These are phyloP conservation scores for Hozukius guyotensis DNA, from an alignment of 2,797 vertebrate genomes.

Conservation along the genomic window DNA sequence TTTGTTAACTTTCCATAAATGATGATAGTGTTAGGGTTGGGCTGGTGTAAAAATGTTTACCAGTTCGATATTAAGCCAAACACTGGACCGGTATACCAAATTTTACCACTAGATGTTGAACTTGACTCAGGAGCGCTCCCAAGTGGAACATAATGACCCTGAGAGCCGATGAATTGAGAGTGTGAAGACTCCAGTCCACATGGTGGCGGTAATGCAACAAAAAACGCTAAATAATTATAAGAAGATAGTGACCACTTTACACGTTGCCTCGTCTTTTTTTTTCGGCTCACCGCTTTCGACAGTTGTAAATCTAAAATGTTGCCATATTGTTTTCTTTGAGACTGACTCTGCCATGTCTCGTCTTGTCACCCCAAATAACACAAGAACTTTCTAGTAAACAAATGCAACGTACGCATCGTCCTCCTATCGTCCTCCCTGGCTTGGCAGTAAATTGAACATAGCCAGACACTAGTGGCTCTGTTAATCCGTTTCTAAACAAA, in stretches of 20 bases:
- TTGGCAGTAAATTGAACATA: no score
- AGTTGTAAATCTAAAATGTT: not conserved
- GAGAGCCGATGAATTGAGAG: not conserved
- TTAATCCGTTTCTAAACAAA: no score
- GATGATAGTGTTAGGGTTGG: not conserved
- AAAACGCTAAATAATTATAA: not conserved
- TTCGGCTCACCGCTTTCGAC: no score
- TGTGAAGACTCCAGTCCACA: not conserved
- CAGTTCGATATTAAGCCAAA: not conserved
- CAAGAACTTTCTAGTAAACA: not conserved
- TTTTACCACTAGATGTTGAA: not conserved
- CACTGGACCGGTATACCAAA: fast-evolving
- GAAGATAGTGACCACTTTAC: fast-evolving
- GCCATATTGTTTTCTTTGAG: not conserved
- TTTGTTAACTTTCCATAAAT: not conserved
- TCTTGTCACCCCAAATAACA: no score
- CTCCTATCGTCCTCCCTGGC: no score
- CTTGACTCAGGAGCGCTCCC: fast-evolving
- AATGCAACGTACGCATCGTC: not conserved
- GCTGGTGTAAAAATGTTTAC: no score
- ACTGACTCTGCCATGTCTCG: no score
- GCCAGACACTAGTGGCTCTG: no score
- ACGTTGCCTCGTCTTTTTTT: no score
- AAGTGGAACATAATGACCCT: no score
- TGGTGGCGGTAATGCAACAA: not conserved